Evolutionary conservation across 2,888 invertebrate genomes (phyloP).

Genomic region (Plagodis pulveraria): DNA sequence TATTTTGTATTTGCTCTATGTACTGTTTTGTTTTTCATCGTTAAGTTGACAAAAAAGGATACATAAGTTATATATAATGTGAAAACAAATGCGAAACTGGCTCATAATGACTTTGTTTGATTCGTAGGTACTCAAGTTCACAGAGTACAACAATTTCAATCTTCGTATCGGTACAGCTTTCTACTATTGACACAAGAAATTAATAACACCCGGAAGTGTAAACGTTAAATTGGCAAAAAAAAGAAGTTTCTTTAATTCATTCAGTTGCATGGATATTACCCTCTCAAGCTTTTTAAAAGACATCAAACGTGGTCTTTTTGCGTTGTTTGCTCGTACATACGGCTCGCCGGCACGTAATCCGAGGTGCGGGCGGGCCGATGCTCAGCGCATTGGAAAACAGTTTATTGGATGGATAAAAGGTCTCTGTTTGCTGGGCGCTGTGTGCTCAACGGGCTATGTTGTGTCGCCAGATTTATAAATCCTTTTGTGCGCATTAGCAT

Average conservation of each 20-base stretch:
- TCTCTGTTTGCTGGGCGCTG: slow-evolving; percentile 55
- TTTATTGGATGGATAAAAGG: slow-evolving; percentile 54
- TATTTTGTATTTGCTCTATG: too few species aligned
- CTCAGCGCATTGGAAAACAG: slow-evolving; percentile 70
- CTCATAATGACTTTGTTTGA: too few species aligned
- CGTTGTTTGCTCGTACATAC: slow-evolving; percentile 40
- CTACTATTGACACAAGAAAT: neutral
- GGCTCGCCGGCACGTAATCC: slow-evolving; percentile 54
- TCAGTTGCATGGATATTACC: slow-evolving; percentile 53
- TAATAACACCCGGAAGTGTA: slow-evolving; percentile 1
- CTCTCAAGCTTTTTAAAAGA: slow-evolving; percentile 54
- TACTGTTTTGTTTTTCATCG: too few species aligned
- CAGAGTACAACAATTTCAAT: too few species aligned
- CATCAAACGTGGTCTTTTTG: slow-evolving; percentile 57
- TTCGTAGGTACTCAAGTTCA: too few species aligned
- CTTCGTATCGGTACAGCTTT: too few species aligned
- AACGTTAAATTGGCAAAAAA: slow-evolving; percentile 20
- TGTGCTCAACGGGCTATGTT: slow-evolving; percentile 33
- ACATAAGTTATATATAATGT: too few species aligned
- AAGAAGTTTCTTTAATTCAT: slow-evolving; percentile 40
- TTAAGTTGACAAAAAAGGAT: too few species aligned
- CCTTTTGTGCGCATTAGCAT: slow-evolving; percentile 32
- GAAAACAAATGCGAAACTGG: too few species aligned
- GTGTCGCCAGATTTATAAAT: slow-evolving; percentile 35
- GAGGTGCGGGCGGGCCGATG: slow-evolving; percentile 61